Evolutionary conservation across 2,888 invertebrate species (phyloP), one percentile per base, ranked within the genome.

Genomic region (Eulithis testata): DNA sequence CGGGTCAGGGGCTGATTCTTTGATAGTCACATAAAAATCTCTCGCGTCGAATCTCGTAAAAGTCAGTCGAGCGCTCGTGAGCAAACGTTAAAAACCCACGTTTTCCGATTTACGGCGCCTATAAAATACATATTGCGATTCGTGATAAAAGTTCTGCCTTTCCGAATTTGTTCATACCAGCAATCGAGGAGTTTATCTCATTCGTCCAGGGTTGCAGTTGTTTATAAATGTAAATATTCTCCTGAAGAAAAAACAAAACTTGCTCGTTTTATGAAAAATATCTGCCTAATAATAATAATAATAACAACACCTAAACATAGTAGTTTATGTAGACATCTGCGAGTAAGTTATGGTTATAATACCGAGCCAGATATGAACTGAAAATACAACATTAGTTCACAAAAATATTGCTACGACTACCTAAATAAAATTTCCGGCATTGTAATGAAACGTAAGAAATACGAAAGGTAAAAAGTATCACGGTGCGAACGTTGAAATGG

Each of bases 41-140:
- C 67, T 68, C 66, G 69, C 68, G 84, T 84, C 82, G 83, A 86
- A 87, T 87, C 87, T 87, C 90, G 85, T 91, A 91, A 91, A 92
- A 89, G 83, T 85, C 86, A 84, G 81, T 80, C 80, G 78, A 88
- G 82, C 82, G 83, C 83, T 89, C 86, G 88, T 85, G 86, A 87
- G 88, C 87, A 87, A 90, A 90, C 90, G 89, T 89, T 90, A 89
- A 89, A 90, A 91, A 90, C 87, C 90, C 89, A 83, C 88, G 88
- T 85, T 86, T 83, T 78, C 83, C 88, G 88, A 91, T 93, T 93
- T 92, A 91, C 87, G 86, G 82, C 85, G 76, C 81, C 89, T 88
- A 91, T 91, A 92, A 91, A 92, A 91, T 93, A 91, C 89, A 91
- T 91, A 92, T 91, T 90, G 91, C 88, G 86, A 91, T 88, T 86